A percentile compares a stretch with the other conserved stretches of the same genome.
Evolutionary conservation across 2,888 invertebrate genomes (phyloP).

Genomic region (Anthophora plumipes): DNA sequence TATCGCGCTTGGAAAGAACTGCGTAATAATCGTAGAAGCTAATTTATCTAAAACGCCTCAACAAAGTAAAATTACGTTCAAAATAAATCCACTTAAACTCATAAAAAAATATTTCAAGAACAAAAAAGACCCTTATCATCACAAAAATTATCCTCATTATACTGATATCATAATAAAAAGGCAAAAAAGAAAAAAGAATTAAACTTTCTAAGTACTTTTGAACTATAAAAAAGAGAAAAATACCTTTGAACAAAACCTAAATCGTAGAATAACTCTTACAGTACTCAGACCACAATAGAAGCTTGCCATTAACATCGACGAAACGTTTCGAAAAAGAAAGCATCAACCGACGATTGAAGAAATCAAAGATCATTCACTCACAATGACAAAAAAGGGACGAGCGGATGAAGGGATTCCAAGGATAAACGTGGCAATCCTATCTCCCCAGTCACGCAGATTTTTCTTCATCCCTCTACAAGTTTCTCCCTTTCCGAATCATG

Average conservation of each 20-base stretch:
- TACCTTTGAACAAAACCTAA: not conserved
- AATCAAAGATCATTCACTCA: constrained; percentile 19
- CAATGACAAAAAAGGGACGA: constrained; percentile 9
- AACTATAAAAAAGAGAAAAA: not conserved
- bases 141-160: too few species aligned
- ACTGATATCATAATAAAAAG: too few species aligned
- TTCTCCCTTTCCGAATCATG: not conserved
- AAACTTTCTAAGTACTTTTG: not conserved
- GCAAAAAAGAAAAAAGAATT: not conserved
- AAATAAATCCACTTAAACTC: too few species aligned
- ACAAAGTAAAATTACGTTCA: too few species aligned
- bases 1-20: too few species aligned
- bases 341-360: not conserved
- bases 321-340: not conserved
- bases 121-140: too few species aligned
- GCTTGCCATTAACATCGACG: not conserved
- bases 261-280: not conserved
- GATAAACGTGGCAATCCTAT: constrained; percentile 55
- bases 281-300: not conserved
- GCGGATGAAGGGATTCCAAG: constrained; percentile 51
- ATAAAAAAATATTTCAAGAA: not conserved
- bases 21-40: too few species aligned
- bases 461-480: not conserved
- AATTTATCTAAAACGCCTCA: too few species aligned
- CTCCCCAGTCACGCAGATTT: constrained; percentile 36